Evolutionary conservation across 92 coral and sea anemone genomes (phyloP).

Genomic region (Zoanthus solanderi): DNA sequence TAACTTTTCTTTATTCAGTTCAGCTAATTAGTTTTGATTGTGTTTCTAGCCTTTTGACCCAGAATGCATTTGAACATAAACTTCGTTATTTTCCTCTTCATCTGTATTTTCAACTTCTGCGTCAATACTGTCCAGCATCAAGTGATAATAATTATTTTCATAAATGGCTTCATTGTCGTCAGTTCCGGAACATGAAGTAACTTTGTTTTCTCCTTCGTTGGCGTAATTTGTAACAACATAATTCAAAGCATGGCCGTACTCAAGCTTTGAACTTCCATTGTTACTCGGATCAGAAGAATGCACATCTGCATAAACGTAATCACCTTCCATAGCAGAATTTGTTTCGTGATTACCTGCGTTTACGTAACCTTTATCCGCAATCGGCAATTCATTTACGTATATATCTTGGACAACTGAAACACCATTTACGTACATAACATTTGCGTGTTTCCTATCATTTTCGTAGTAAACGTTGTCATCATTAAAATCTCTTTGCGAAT

Average conservation of each 20-base stretch:
- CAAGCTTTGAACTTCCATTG: background rate
- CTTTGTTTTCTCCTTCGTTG: background rate
- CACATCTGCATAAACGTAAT: background rate
- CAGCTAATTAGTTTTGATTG: background rate
- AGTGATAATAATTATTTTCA: background rate
- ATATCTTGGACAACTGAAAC: background rate
- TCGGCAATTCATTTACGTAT: background rate
- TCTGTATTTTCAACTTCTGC: background rate
- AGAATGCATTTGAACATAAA: conserved; percentile 5
- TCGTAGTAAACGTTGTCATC: background rate
- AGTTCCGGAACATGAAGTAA: background rate
- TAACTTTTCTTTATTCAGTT: background rate
- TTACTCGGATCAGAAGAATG: background rate
- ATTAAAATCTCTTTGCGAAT: background rate
- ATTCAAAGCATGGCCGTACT: background rate
- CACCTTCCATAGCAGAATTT: background rate
- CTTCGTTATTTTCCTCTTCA: background rate
- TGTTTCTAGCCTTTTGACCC: background rate
- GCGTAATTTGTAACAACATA: background rate
- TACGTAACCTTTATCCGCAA: background rate
- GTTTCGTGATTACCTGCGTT: background rate
- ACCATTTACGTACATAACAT: background rate
- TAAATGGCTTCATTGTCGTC: background rate
- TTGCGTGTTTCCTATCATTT: background rate
- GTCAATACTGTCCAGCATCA: background rate